Percentiles rank a stretch among this genome's conserved stretches.
These are phyloP conservation scores for Baryphthengus martii DNA, from an alignment of 2,113 vertebrate species.

Conservation along the genomic window DNA sequence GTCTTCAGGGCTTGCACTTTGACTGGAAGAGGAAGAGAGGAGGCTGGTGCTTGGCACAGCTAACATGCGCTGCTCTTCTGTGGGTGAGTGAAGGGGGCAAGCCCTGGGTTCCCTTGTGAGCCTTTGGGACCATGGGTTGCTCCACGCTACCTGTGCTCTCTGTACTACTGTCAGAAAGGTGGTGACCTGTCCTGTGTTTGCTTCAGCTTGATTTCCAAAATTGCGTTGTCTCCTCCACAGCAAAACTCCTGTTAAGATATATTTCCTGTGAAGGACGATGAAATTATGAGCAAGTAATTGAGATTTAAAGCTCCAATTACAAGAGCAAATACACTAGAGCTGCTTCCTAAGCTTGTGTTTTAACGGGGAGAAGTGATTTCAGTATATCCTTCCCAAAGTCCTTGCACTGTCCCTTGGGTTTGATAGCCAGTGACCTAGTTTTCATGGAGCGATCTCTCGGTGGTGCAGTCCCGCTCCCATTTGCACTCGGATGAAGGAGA, in stretches of 20 bases:
- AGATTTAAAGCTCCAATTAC: conserved; percentile 19
- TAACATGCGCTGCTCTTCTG: neutral
- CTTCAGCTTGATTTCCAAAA: neutral
- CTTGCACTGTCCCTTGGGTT: neutral
- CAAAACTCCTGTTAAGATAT: neutral
- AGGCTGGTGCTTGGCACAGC: neutral
- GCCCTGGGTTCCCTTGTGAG: neutral
- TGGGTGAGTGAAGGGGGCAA: neutral
- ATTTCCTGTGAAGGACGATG: neutral
- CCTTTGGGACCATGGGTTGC: neutral
- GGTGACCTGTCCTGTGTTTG: neutral
- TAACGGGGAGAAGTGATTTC: conserved; percentile 7
- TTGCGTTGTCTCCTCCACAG: neutral
- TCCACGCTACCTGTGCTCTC: neutral
- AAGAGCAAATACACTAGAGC: neutral
- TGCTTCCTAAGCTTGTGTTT: neutral
- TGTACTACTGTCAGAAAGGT: neutral
- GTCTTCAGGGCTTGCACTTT: neutral
- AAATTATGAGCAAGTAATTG: conserved; percentile 5
- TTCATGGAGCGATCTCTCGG: neutral
- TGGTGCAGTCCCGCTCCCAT: neutral
- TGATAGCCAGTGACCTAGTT: conserved; percentile 7
- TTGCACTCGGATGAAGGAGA: neutral
- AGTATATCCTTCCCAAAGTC: neutral
- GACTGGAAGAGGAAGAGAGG: neutral